Evolutionary conservation across 2,113 vertebrate species (phyloP), one percentile per base, ranked within the genome.

Genomic region (Callionymus lyra): DNA sequence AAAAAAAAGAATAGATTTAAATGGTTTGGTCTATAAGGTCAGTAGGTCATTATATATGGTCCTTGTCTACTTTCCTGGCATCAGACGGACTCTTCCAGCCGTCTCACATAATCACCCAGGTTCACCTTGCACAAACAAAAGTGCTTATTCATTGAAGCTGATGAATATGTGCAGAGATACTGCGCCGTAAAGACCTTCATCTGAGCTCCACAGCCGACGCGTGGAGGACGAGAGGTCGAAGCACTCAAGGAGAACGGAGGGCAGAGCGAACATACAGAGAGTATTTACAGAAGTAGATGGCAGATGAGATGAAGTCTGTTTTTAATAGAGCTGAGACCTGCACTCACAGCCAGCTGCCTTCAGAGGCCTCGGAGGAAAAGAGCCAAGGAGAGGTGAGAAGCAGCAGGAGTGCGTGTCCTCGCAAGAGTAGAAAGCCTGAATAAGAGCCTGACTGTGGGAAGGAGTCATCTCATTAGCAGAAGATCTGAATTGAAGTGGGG

Each of bases 261-360:
- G 15, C 59, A n/a, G 60, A 54, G 62, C 53, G 63, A 70, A 65
- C 40, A 53, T 40, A 50, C 36, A 9, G 65, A 61, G 65, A 61
- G 63, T 70, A 62, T 77, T 80, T 80, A 68, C 68, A 72, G 63
- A 48, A 56, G 50, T 41, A 59, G 73, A 73, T 58, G 70, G 67
- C 65, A 69, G 70, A 74, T 61, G 74, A 70, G 72, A 72, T 66
- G 66, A 66, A 63, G 61, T 49, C 59, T 63, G 44, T 50, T 68
- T 76, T 69, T 67, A 80, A 67, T 68, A 64, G 74, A 76, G 69
- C 67, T 33, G 59, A 65, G 66, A 68, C 48, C 40, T 41, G 60
- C 65, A 58, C 58, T 47, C 58, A 40, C 50, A 60, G 56, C 65
- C 74, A 63, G 68, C 70, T 72, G 76, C 70, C 65, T 68, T 63